Evolutionary conservation across 2,113 vertebrate genomes (phyloP).

Genomic region (Gavia stellata): DNA sequence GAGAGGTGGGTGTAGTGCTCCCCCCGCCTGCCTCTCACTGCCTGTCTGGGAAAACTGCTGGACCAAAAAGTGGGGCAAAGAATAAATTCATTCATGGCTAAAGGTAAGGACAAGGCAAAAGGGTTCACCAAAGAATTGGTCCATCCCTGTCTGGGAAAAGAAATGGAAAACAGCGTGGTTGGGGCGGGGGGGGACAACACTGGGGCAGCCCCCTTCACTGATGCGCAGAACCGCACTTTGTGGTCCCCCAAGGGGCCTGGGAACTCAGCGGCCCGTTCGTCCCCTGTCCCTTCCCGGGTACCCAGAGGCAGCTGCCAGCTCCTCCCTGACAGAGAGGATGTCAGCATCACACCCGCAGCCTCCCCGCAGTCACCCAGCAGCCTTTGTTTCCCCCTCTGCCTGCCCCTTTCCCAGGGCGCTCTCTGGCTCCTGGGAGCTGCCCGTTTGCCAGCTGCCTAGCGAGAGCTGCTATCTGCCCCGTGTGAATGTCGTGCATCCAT

Average conservation of each 20-base stretch:
- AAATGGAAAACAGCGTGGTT: neutral
- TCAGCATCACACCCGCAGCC: neutral
- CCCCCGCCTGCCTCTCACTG: neutral
- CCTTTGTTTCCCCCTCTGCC: slow-evolving; percentile 26
- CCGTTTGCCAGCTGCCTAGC: slow-evolving; percentile 45
- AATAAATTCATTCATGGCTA: slow-evolving; percentile 36
- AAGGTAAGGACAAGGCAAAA: slow-evolving; percentile 24
- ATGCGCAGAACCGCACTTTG: neutral
- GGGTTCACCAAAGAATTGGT: neutral
- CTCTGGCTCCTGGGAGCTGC: slow-evolving; percentile 13
- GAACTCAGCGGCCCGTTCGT: neutral
- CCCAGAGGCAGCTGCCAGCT: slow-evolving; percentile 29
- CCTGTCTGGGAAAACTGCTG: slow-evolving; percentile 3
- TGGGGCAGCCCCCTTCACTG: neutral
- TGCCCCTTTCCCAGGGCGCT: slow-evolving; percentile 38
- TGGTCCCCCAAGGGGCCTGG: slow-evolving; percentile 10
- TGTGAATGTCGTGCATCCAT: slow-evolving; percentile 13
- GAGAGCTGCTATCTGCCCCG: slow-evolving; percentile 28
- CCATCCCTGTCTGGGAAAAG: neutral
- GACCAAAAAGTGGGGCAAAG: slow-evolving; percentile 28
- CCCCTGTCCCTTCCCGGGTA: neutral
- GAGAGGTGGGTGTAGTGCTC: neutral
- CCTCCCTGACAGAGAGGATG: neutral
- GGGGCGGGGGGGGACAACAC: neutral
- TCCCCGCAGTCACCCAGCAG: neutral